Percentiles rank a stretch among this genome's conserved stretches.
Evolutionary conservation across 2,113 vertebrate genomes (phyloP).

Genomic region (Baryphthengus martii): DNA sequence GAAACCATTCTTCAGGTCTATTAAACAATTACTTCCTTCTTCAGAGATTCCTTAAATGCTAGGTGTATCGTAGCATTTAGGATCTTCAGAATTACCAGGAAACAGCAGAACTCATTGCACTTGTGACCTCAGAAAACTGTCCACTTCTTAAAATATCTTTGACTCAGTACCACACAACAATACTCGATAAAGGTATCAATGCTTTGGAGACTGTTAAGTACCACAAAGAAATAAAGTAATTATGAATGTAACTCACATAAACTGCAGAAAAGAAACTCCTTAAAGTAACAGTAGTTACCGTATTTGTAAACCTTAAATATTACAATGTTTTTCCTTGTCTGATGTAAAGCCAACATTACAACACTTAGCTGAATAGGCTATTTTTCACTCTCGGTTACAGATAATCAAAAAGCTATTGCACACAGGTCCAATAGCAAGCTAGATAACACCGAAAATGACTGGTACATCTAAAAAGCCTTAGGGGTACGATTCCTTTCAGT

Average conservation of each 20-base stretch:
- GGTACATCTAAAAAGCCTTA: background rate
- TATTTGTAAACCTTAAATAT: background rate
- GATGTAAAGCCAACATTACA: background rate
- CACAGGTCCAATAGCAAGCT: background rate
- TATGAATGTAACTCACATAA: background rate
- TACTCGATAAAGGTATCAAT: background rate
- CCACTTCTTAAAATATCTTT: slow-evolving; percentile 22
- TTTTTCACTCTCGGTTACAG: background rate
- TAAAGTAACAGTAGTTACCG: background rate
- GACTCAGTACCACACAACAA: background rate
- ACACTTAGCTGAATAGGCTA: background rate
- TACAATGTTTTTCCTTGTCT: background rate
- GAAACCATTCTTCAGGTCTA: background rate
- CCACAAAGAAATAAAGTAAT: slow-evolving; percentile 27
- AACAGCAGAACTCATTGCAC: slow-evolving; percentile 1
- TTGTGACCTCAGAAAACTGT: background rate
- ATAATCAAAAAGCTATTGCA: background rate
- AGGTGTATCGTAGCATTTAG: background rate
- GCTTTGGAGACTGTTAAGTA: slow-evolving; percentile 11
- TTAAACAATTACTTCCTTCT: background rate
- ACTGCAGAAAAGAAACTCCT: background rate
- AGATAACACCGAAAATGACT: background rate
- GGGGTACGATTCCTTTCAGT: background rate
- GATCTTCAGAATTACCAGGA: background rate
- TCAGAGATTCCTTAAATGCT: background rate